phyloP scores from a whole-genome alignment of 2,888 invertebrate genomes.

The Ametastegia equiseti region DNA sequence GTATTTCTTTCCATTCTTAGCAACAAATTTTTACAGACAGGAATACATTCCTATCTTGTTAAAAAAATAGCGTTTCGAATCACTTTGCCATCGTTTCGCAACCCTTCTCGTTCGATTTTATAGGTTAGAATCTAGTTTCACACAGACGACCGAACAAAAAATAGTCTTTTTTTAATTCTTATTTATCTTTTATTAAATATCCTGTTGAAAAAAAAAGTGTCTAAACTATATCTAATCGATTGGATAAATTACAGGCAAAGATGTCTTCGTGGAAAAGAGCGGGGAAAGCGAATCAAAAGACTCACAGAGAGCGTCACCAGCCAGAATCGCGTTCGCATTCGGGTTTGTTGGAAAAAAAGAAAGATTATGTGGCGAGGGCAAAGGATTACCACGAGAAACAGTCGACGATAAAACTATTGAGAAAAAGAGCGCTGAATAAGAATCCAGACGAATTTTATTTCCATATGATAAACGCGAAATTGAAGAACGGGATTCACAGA shows the following conservation, averaged over 20 bases:
- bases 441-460: conserved; percentile 99
- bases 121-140: too few species aligned
- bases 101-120: too few species aligned
- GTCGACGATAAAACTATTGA: conserved; percentile 87
- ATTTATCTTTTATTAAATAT: not conserved
- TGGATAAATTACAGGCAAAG: conserved; percentile 51
- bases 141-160: too few species aligned
- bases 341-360: conserved; percentile 92
- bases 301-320: conserved; percentile 91
- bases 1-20: not conserved
- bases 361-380: conserved; percentile 90
- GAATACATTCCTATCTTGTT: too few species aligned
- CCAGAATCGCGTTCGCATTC: conserved; percentile 87
- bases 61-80: too few species aligned
- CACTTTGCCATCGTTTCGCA: too few species aligned
- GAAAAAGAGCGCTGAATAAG: conserved; percentile 90
- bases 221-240: not conserved
- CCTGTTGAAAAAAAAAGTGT: not conserved
- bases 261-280: conserved; percentile 97
- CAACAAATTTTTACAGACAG: too few species aligned
- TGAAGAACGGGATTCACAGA: conserved; percentile 81
- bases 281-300: conserved; percentile 89
- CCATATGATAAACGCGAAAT: conserved; percentile 95
- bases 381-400: conserved; percentile 90
- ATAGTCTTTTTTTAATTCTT: not conserved